Percentiles rank a stretch among this genome's conserved stretches.
Conservation (phyloP, 2,113 vertebrate species). For the Pelobates fuscus region DNA sequence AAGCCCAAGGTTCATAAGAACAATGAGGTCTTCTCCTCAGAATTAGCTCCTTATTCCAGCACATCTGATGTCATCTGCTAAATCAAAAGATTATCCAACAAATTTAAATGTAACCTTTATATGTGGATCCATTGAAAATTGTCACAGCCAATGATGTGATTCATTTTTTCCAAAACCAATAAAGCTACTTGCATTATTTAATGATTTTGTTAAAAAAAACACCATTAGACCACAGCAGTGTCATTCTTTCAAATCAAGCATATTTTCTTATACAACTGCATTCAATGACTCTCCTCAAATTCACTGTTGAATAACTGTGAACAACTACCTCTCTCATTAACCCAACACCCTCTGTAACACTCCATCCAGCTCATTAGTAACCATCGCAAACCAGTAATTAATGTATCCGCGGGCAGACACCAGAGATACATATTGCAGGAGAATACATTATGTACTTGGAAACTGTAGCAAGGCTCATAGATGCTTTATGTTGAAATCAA, state of each 20-base stretch:
- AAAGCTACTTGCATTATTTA: not conserved
- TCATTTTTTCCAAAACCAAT: not conserved
- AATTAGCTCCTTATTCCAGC: not conserved
- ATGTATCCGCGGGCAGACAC: not conserved
- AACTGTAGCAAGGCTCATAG: conserved; percentile 24
- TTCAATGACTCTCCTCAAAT: not conserved
- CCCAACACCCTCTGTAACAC: not conserved
- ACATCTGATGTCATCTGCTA: not conserved
- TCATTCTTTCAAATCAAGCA: not conserved
- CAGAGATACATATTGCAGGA: not conserved
- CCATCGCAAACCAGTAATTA: conserved; percentile 12
- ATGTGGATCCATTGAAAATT: not conserved
- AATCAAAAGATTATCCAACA: not conserved
- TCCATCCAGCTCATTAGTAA: not conserved
- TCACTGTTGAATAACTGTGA: not conserved
- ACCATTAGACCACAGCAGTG: not conserved
- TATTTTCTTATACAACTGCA: not conserved
- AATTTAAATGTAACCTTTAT: not conserved
- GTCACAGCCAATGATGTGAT: not conserved
- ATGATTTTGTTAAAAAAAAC: not conserved
- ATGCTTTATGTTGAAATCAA: conserved; percentile 47
- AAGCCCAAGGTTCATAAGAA: too few species aligned
- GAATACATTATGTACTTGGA: conserved; percentile 37
- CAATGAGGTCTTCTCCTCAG: too few species aligned
- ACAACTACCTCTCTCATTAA: not conserved